phyloP scores from a whole-genome alignment of 2,888 invertebrate species.

The Aleiodes leptofemur region DNA sequence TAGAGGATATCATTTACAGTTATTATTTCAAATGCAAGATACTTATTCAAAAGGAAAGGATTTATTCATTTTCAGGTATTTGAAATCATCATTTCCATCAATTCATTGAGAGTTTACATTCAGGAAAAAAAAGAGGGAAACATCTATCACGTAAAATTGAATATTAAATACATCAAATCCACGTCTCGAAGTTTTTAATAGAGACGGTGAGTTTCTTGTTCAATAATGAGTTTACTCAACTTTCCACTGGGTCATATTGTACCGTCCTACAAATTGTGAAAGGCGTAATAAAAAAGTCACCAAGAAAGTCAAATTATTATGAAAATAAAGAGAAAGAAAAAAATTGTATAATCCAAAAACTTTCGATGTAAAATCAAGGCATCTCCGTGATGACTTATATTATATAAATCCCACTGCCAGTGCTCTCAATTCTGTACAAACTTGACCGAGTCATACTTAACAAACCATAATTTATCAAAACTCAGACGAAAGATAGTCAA shows the following conservation, averaged over 20 bases:
- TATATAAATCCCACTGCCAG: too few relatives aligned
- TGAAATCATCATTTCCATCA: slow-evolving; percentile 21
- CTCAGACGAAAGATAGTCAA: slow-evolving; percentile 24
- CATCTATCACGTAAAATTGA: slow-evolving; percentile 22
- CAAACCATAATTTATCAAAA: slow-evolving; percentile 57
- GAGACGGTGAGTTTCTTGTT: slow-evolving; percentile 9
- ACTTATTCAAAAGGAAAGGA: neutral
- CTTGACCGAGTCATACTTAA: slow-evolving; percentile 54
- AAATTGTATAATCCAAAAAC: slow-evolving; percentile 27
- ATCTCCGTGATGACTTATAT: neutral
- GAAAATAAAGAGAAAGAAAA: neutral
- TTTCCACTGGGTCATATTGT: slow-evolving; percentile 33
- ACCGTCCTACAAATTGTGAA: neutral
- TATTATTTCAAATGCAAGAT: too few relatives aligned
- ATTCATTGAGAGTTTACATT: neutral
- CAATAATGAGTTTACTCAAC: slow-evolving; percentile 25
- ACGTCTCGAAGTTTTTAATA: slow-evolving; percentile 24
- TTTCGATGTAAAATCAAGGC: slow-evolving; percentile 32
- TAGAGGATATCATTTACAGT: too few relatives aligned
- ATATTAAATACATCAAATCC: slow-evolving; percentile 33
- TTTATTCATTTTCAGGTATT: slow-evolving; percentile 16
- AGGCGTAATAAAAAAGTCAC: slow-evolving; percentile 14
- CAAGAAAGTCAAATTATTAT: slow-evolving; percentile 22
- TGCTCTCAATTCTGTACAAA: slow-evolving; percentile 39
- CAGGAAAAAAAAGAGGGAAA: neutral